phyloP scores from a whole-genome alignment of 2,797 vertebrate genomes.

The Anguilla megastoma region DNA sequence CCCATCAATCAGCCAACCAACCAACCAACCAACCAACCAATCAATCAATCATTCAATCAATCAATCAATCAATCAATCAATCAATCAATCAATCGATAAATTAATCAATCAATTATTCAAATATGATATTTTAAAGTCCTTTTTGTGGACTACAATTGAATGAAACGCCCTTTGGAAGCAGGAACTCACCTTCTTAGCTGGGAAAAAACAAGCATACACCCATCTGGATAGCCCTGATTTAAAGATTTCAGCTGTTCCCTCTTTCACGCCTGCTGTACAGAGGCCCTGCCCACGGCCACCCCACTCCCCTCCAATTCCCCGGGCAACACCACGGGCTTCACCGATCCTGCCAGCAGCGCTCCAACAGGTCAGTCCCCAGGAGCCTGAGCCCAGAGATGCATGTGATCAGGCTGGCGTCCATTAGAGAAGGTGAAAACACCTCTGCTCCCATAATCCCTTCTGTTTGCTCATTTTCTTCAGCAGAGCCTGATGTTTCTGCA shows the following conservation, averaged over 20 bases:
- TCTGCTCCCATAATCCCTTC: not conserved
- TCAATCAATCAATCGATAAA: not conserved
- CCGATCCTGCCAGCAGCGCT: not conserved
- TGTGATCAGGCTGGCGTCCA: not conserved
- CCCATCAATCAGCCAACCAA: not conserved
- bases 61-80: too few relatives aligned
- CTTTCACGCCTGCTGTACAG: conserved; percentile 41
- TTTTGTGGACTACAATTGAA: not conserved
- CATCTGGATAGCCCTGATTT: not conserved
- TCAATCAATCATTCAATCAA: not conserved
- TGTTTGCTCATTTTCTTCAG: not conserved
- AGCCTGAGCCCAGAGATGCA: not conserved
- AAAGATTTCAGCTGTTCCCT: not conserved
- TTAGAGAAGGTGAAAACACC: not conserved
- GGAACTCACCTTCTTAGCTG: not conserved
- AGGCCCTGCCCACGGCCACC: conserved; percentile 23
- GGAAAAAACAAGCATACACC: not conserved
- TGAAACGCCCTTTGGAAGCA: not conserved
- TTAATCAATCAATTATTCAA: not conserved
- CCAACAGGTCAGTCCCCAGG: not conserved
- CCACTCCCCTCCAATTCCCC: conserved; percentile 26
- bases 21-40: too few relatives aligned
- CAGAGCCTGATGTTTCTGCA: conserved; percentile 32
- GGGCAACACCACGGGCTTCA: not conserved
- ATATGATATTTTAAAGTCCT: not conserved